A percentile compares a stretch with the other conserved stretches of the same genome.
Conservation (phyloP, 2,113 vertebrate species). For the Mystacornis crossleyi region DNA sequence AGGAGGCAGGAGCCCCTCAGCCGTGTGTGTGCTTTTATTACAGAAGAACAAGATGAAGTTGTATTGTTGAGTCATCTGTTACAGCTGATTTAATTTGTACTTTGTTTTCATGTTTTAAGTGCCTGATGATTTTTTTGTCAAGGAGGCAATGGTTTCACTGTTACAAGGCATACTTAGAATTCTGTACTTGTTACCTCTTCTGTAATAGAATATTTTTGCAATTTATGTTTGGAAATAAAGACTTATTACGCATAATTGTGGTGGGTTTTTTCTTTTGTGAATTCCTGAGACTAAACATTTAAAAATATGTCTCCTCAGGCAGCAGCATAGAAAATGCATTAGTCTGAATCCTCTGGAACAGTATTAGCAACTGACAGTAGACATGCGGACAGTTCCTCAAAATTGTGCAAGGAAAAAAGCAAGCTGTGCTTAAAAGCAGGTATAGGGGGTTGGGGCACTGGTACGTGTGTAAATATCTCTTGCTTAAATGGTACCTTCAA, state of each 20-base stretch:
- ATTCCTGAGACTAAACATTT: neutral
- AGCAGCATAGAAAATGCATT: neutral
- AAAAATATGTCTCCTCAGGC: neutral
- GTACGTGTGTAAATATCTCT: neutral
- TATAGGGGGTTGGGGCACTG: neutral
- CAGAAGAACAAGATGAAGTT: constrained; percentile 4
- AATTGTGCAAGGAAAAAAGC: neutral
- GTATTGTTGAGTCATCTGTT: constrained; percentile 19
- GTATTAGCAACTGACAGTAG: neutral
- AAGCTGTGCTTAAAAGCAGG: neutral
- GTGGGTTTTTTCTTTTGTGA: neutral
- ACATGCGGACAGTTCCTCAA: neutral
- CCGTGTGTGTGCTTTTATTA: neutral
- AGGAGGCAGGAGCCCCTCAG: constrained; percentile 31
- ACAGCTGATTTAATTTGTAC: constrained; percentile 15
- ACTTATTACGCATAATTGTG: constrained; percentile 27
- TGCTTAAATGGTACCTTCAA: neutral
- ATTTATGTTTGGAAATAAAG: constrained; percentile 66
- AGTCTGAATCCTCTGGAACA: neutral
- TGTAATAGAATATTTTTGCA: constrained; percentile 70
- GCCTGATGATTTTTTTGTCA: constrained; percentile 60
- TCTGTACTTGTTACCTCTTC: constrained; percentile 54
- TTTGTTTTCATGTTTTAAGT: constrained; percentile 63
- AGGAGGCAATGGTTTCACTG: constrained; percentile 36
- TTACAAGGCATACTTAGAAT: neutral